Conservation (phyloP, 2,797 vertebrate species). For the Schizothorax lantsangensis region DNA sequence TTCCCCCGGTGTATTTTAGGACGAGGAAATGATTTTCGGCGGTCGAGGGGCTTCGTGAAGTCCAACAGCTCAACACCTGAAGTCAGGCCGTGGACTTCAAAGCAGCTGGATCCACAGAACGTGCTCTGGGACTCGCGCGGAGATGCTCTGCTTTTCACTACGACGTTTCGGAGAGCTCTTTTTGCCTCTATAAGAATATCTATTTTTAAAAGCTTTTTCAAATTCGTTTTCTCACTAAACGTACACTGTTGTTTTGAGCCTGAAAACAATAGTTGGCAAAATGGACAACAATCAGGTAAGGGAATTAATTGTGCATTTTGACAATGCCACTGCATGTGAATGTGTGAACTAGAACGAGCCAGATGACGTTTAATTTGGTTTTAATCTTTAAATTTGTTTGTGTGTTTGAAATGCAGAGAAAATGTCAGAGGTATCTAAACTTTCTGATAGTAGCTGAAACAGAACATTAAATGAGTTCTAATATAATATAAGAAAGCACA, state of each 20-base stretch:
- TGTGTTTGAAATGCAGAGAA: neutral
- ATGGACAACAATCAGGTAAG: constrained; percentile 36
- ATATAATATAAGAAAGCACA: neutral
- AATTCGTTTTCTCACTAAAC: neutral
- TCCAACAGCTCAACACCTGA: constrained; percentile 74
- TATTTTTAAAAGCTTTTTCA: neutral
- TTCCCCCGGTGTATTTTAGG: constrained; percentile 67
- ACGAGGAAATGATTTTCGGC: constrained; percentile 56
- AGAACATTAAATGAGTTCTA: neutral
- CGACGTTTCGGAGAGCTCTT: constrained; percentile 49
- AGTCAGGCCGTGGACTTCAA: constrained; percentile 74
- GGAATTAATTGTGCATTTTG: neutral
- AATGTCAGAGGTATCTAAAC: neutral
- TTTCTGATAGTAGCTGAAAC: neutral
- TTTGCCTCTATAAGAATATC: neutral
- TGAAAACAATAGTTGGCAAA: constrained; percentile 5
- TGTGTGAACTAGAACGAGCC: neutral
- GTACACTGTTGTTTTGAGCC: neutral
- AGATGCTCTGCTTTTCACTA: constrained; percentile 45
- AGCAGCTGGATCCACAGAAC: constrained; percentile 58
- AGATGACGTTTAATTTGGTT: neutral
- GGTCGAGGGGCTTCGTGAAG: constrained; percentile 64
- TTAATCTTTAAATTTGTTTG: neutral
- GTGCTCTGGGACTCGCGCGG: constrained; percentile 32
- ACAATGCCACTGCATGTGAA: constrained; percentile 15